Percentiles rank a stretch among this genome's conserved stretches.
Conservation (phyloP, 2,888 invertebrate genomes). For the Coelogynopora nodosa region DNA sequence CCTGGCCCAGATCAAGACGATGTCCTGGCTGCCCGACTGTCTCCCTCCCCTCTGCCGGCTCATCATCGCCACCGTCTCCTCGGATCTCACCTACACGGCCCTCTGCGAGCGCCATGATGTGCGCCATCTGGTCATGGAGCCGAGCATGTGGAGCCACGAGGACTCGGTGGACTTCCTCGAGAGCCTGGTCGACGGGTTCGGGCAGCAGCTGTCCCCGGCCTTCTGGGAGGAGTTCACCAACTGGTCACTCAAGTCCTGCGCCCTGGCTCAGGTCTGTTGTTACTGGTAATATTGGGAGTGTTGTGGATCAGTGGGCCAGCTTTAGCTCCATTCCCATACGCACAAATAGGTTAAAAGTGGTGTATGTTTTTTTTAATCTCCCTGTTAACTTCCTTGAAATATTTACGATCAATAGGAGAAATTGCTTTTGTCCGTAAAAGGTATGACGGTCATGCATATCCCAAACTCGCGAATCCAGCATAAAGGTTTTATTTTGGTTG, state of each 20-base stretch:
- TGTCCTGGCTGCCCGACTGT: constrained; percentile 55
- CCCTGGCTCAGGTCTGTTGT: constrained; percentile 53
- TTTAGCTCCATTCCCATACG: too few relatives aligned
- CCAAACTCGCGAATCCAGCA: too few relatives aligned
- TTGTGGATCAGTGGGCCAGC: too few relatives aligned
- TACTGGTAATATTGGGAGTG: too few relatives aligned
- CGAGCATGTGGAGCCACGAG: constrained; percentile 48
- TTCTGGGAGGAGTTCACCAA: constrained; percentile 50
- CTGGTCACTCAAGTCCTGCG: constrained; percentile 51
- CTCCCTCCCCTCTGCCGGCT: constrained; percentile 56
- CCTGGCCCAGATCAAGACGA: constrained; percentile 54
- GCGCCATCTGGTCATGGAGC: constrained; percentile 23
- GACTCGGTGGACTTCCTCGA: constrained; percentile 51
- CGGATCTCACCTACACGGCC: constrained; percentile 53
- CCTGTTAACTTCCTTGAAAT: too few relatives aligned
- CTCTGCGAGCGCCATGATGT: constrained; percentile 53
- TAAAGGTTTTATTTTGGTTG: too few relatives aligned
- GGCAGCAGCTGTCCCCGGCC: constrained; percentile 46
- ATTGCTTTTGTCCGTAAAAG: too few relatives aligned
- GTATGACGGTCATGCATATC: too few relatives aligned
- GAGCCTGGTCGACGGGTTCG: constrained; percentile 49
- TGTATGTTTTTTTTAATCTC: too few relatives aligned
- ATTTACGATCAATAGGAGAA: too few relatives aligned
- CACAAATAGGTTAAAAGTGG: too few relatives aligned
- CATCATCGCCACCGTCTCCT: constrained; percentile 53